A percentile compares a stretch with the other conserved stretches of the same genome.
Evolutionary conservation across 2,113 vertebrate genomes (phyloP).

Genomic region (Polyodon spathula): DNA sequence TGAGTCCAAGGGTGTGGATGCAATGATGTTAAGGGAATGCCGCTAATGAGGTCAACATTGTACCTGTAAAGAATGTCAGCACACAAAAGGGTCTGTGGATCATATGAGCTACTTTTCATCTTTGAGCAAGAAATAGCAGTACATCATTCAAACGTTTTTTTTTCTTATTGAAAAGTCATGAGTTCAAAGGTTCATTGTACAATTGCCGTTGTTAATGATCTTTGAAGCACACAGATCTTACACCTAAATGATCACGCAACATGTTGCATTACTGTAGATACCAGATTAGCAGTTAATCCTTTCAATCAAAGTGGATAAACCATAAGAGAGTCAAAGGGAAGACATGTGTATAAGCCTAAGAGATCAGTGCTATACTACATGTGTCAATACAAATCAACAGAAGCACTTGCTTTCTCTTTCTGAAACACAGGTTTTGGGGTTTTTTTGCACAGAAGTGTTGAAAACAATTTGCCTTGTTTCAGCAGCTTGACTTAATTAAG

Average conservation of each 20-base stretch:
- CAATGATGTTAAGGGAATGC: neutral
- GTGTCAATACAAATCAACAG: neutral
- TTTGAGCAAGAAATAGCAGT: neutral
- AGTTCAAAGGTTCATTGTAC: slow-evolving; percentile 3
- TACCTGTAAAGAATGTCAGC: neutral
- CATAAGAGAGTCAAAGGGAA: neutral
- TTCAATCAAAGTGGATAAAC: neutral
- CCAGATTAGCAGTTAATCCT: neutral
- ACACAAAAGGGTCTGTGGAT: neutral
- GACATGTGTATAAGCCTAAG: neutral
- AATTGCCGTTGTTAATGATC: slow-evolving; percentile 9
- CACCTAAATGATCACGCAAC: slow-evolving; percentile 48
- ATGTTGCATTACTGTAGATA: slow-evolving; percentile 29
- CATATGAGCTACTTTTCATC: neutral
- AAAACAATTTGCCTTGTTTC: too few relatives aligned
- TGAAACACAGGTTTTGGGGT: too few relatives aligned
- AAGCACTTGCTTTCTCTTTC: too few relatives aligned
- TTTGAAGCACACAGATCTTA: slow-evolving; percentile 23
- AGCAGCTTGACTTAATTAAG: too few relatives aligned
- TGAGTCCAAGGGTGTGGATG: neutral
- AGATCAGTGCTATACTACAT: neutral
- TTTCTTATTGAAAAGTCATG: neutral
- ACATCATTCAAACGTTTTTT: neutral
- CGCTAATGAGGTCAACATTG: slow-evolving; percentile 4
- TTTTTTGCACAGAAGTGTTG: too few relatives aligned